A percentile compares a stretch with the other conserved stretches of the same genome.
phyloP scores from a whole-genome alignment of 2,797 vertebrate species.

The Scomberomorus guttatus region DNA sequence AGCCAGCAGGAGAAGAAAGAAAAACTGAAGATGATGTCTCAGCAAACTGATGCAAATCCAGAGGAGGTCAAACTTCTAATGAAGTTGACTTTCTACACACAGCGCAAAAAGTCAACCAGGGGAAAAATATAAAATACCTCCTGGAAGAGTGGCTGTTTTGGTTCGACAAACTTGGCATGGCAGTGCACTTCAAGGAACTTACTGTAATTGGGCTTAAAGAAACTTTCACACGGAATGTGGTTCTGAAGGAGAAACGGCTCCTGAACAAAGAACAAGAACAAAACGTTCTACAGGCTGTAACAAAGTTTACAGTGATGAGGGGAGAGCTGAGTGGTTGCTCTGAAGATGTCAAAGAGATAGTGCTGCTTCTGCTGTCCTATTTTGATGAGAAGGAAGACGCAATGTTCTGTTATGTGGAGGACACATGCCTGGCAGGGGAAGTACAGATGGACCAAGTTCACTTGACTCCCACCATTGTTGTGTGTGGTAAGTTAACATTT shows the following conservation, averaged over 20 bases:
- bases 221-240: slow-evolving; percentile 41
- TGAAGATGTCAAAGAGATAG: slow-evolving; percentile 42
- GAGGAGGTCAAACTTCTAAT: slow-evolving; percentile 42
- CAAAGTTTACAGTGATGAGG: slow-evolving; percentile 14
- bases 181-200: slow-evolving; percentile 42
- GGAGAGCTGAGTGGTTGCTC: slow-evolving; percentile 40
- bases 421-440: slow-evolving; percentile 42
- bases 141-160: slow-evolving; percentile 35
- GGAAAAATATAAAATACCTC: slow-evolving; percentile 36
- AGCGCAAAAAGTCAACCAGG: slow-evolving; percentile 34
- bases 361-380: slow-evolving; percentile 44
- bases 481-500: slow-evolving; percentile 43
- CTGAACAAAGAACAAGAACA: slow-evolving; percentile 39
- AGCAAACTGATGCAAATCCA: slow-evolving; percentile 22
- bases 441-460: slow-evolving; percentile 24
- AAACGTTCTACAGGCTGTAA: slow-evolving; percentile 30
- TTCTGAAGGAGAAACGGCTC: slow-evolving; percentile 38
- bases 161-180: slow-evolving; percentile 35
- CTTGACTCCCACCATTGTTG: slow-evolving; percentile 38
- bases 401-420: slow-evolving; percentile 45
- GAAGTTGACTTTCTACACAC: slow-evolving; percentile 40
- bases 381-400: slow-evolving; percentile 45
- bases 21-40: slow-evolving; percentile 27
- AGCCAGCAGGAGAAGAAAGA: slow-evolving; percentile 26
- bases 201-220: slow-evolving; percentile 31